Percentiles rank a stretch among this genome's conserved stretches.
These are phyloP conservation scores for Clavelina lepadiformis DNA, from an alignment of 23 tunicate genomes.

Conservation along the genomic window DNA sequence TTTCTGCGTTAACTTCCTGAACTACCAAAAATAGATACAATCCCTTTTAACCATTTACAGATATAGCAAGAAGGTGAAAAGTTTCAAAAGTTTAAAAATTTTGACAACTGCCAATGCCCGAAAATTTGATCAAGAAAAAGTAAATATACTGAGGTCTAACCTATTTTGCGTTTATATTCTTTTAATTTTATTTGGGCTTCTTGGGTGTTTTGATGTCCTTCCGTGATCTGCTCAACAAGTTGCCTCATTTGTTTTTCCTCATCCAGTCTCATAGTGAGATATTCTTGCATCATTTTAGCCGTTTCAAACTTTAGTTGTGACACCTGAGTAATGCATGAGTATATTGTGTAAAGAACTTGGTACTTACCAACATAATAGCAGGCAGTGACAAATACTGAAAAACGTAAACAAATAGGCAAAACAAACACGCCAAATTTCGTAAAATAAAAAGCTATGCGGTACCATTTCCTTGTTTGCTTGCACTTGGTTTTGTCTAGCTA, in stretches of 20 bases:
- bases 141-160: slow-evolving; percentile 5
- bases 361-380: not conserved
- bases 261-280: slow-evolving; percentile 60
- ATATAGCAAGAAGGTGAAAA: not conserved
- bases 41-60: not conserved
- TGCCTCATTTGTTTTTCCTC: slow-evolving; percentile 85
- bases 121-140: not conserved
- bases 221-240: slow-evolving; percentile 65
- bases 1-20: slow-evolving; percentile 77
- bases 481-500: slow-evolving; percentile 62
- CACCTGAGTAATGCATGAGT: slow-evolving; percentile 24
- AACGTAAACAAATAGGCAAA: not conserved
- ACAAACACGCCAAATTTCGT: not conserved
- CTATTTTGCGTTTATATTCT: slow-evolving; percentile 66
- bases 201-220: slow-evolving; percentile 58
- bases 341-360: not conserved
- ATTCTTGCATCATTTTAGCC: slow-evolving; percentile 90
- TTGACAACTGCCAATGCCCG: not conserved
- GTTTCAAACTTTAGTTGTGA: slow-evolving; percentile 58
- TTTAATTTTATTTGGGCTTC: slow-evolving; percentile 41
- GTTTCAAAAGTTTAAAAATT: too few species aligned
- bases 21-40: slow-evolving; percentile 22
- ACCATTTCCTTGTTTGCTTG: slow-evolving; percentile 68
- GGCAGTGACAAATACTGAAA: too few species aligned
- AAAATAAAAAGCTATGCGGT: not conserved